These are phyloP conservation scores for Alcedo atthis DNA, from an alignment of 2,797 vertebrate species.

Conservation along the genomic window DNA sequence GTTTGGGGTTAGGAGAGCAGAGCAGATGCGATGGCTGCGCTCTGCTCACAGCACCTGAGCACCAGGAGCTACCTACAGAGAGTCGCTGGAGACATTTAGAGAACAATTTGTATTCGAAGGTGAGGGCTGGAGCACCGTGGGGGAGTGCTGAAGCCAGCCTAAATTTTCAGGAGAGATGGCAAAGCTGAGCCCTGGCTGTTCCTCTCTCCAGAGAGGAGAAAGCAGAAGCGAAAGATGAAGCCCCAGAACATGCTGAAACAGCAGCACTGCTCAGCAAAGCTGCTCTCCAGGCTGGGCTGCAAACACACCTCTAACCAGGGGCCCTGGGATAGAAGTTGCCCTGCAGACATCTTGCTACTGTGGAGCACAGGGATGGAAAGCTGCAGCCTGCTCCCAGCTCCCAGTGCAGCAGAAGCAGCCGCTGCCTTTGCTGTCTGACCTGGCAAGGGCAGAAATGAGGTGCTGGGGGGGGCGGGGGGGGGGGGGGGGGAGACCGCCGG, in stretches of 20 bases:
- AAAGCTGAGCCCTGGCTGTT: background rate
- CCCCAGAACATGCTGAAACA: rapidly evolving
- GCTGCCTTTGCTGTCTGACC: background rate
- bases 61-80: background rate
- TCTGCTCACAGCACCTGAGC: rapidly evolving
- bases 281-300: background rate
- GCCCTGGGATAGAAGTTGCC: background rate
- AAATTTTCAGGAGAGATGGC: background rate
- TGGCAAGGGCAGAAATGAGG: background rate
- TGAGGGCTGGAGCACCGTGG: background rate
- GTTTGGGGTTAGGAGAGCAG: background rate
- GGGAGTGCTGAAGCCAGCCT: background rate
- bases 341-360: rapidly evolving
- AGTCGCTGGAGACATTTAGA: background rate
- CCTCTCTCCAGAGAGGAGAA: background rate
- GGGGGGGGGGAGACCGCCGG: too few relatives aligned
- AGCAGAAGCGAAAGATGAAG: background rate
- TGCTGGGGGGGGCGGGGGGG: too few relatives aligned
- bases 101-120: background rate
- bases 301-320: background rate
- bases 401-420: rapidly evolving
- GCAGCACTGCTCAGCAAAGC: background rate
- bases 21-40: background rate
- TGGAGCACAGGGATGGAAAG: background rate
- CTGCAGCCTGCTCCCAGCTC: background rate